These are phyloP conservation scores for Intellagama lesueurii DNA, from an alignment of 2,797 vertebrate genomes.

Conservation along the genomic window DNA sequence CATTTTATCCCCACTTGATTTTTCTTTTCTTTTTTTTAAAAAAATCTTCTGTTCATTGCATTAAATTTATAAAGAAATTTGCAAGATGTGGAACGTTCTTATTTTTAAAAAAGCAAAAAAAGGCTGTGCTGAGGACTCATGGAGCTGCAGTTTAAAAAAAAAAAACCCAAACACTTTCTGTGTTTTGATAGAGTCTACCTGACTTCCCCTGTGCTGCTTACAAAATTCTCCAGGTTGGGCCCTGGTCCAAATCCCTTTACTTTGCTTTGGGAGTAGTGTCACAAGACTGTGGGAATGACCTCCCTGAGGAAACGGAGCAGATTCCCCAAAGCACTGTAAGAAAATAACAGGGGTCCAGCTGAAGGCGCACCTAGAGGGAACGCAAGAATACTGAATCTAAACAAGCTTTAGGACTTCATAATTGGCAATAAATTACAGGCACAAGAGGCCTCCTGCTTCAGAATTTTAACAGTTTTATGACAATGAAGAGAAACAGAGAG, in stretches of 20 bases:
- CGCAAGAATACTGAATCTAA: not conserved
- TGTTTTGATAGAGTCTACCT: not conserved
- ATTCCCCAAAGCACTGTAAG: not conserved
- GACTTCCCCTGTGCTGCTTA: not conserved
- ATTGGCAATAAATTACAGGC: slow-evolving; percentile 15
- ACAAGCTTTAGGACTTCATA: slow-evolving; percentile 5
- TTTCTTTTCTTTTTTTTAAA: no score
- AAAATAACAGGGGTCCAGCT: not conserved
- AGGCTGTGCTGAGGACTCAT: no score
- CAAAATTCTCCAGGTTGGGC: not conserved
- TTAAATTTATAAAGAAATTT: not conserved
- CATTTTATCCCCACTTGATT: not conserved
- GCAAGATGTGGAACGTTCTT: not conserved
- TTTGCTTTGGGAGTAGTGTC: not conserved
- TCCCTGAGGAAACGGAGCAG: not conserved
- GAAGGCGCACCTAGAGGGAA: not conserved
- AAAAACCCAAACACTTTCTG: not conserved
- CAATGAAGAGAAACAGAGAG: slow-evolving; percentile 27
- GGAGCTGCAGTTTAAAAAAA: not conserved
- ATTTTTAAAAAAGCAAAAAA: not conserved
- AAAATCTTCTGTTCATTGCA: not conserved
- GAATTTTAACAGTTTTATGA: slow-evolving; percentile 37
- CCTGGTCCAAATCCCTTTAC: not conserved
- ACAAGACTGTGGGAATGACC: slow-evolving; percentile 2
- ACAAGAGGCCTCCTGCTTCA: slow-evolving; percentile 21